phyloP scores from a whole-genome alignment of 2,888 invertebrate genomes.

The Phorcus lineatus region DNA sequence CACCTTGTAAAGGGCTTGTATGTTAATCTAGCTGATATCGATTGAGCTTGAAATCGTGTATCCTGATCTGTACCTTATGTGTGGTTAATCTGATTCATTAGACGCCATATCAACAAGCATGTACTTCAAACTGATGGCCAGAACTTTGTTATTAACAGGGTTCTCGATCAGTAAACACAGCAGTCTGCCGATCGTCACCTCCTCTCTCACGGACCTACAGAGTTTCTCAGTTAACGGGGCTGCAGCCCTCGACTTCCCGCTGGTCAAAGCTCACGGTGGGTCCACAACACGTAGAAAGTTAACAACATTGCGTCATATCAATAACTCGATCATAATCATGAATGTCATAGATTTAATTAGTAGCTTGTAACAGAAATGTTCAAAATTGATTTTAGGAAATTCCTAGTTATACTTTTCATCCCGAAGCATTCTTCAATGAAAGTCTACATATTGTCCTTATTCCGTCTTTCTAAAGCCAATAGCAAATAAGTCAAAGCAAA shows the following conservation, averaged over 20 bases:
- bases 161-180: not conserved
- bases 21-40: not conserved
- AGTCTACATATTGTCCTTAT: too few relatives aligned
- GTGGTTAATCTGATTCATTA: not conserved
- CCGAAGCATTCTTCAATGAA: too few relatives aligned
- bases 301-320: too few relatives aligned
- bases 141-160: not conserved
- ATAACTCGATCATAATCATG: too few relatives aligned
- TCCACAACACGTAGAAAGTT: not conserved
- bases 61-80: not conserved
- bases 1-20: not conserved
- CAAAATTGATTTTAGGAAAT: too few relatives aligned
- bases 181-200: not conserved
- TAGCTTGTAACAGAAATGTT: too few relatives aligned
- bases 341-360: too few relatives aligned
- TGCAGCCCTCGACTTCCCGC: not conserved
- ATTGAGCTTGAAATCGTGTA: not conserved
- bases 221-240: not conserved
- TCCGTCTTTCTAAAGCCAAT: too few relatives aligned
- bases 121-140: too few relatives aligned
- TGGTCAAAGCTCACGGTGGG: not conserved
- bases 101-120: too few relatives aligned
- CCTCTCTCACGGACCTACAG: not conserved
- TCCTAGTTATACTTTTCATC: too few relatives aligned
- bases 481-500: too few relatives aligned